A percentile compares a stretch with the other conserved stretches of the same genome.
phyloP scores from a whole-genome alignment of 2,113 vertebrate genomes.

The Pan paniscus region DNA sequence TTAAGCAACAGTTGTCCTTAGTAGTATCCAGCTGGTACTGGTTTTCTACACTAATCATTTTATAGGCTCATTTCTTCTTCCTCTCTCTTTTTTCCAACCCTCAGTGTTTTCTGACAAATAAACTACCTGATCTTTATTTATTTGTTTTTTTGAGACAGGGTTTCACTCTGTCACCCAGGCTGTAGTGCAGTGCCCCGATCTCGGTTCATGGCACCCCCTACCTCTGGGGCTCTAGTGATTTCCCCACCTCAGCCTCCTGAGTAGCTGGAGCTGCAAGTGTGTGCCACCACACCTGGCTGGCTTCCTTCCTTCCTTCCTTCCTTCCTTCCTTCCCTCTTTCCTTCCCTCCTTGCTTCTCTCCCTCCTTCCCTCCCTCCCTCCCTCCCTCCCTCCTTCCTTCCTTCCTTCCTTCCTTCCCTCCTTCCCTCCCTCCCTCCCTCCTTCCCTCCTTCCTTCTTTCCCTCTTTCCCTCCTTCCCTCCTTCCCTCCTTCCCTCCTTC shows the following conservation, averaged over 20 bases:
- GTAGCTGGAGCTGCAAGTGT: too few relatives aligned
- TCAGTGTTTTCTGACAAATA: neutral
- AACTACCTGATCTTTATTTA: neutral
- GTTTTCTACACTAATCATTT: neutral
- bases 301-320: too few relatives aligned
- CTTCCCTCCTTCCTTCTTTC: too few relatives aligned
- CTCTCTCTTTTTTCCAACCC: neutral
- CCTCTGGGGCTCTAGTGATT: too few relatives aligned
- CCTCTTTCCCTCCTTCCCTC: rapidly evolving
- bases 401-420: rapidly evolving
- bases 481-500: too few relatives aligned
- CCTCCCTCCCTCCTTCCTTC: rapidly evolving
- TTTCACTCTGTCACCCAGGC: too few relatives aligned
- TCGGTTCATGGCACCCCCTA: too few relatives aligned
- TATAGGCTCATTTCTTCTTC: neutral
- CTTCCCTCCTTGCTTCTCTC: rapidly evolving
- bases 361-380: rapidly evolving
- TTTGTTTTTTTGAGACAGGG: too few relatives aligned
- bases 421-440: rapidly evolving
- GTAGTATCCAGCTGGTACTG: neutral
- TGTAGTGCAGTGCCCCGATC: too few relatives aligned
- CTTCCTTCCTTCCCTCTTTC: too few relatives aligned
- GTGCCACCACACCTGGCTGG: too few relatives aligned
- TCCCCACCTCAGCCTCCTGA: too few relatives aligned
- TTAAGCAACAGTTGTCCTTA: neutral